Percentiles rank a stretch among this genome's conserved stretches.
Conservation (phyloP, 1,140 invertebrate genomes). For the Penaeus chinensis region DNA sequence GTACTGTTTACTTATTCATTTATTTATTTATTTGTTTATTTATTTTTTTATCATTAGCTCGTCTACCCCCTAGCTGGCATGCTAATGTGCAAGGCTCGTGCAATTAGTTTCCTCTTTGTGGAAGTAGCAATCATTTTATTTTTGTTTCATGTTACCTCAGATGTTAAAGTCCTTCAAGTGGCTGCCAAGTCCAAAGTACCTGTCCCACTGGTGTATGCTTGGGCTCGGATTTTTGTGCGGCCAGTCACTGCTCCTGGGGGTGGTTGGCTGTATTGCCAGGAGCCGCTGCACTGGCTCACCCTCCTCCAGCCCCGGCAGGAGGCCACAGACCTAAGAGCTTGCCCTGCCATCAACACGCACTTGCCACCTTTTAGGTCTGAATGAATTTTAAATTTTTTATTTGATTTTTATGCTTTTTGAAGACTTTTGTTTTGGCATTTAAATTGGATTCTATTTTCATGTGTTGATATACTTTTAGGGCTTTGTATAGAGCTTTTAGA, state of each 20-base stretch:
- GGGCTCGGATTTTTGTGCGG: constrained; percentile 74
- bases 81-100: neutral
- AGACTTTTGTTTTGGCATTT: neutral
- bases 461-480: too few species aligned
- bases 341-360: constrained; percentile 67
- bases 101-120: too few species aligned
- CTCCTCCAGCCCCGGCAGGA: constrained; percentile 74
- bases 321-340: constrained; percentile 71
- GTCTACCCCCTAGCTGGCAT: too few species aligned
- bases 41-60: constrained; percentile 43
- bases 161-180: constrained; percentile 65
- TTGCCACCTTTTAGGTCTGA: constrained; percentile 68
- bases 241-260: constrained; percentile 68
- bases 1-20: neutral
- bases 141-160: constrained; percentile 64
- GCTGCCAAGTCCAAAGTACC: constrained; percentile 69
- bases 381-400: constrained; percentile 4
- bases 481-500: too few species aligned
- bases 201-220: constrained; percentile 76
- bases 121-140: neutral
- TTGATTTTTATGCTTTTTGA: neutral
- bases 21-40: constrained; percentile 57
- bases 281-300: constrained; percentile 76
- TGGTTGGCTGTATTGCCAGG: constrained; percentile 71
- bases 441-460: too few species aligned